phyloP scores from a whole-genome alignment of 2,888 invertebrate species.

The Eristalis pertinax region DNA sequence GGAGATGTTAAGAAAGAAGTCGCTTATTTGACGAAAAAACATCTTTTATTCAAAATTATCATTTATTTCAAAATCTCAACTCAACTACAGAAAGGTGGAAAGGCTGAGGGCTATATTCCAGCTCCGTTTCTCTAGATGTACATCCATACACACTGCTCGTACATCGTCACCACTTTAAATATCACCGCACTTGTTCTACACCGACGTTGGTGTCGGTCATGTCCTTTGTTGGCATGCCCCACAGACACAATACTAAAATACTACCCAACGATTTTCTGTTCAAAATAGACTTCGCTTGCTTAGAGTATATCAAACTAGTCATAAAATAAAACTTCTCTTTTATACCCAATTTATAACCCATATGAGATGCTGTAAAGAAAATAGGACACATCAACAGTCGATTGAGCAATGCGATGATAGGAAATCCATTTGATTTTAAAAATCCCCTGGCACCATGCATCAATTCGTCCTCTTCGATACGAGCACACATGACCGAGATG shows the following conservation, averaged over 20 bases:
- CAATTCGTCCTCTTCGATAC: neutral
- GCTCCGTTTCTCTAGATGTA: too few relatives aligned
- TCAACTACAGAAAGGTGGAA: too few relatives aligned
- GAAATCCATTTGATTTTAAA: neutral
- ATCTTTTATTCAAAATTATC: too few relatives aligned
- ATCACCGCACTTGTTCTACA: neutral
- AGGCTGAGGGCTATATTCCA: too few relatives aligned
- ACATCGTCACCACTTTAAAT: too few relatives aligned
- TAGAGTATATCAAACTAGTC: neutral
- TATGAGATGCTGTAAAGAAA: slow-evolving; percentile 1
- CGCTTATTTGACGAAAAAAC: too few relatives aligned
- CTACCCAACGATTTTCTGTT: neutral
- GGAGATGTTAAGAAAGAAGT: too few relatives aligned
- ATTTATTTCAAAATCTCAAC: too few relatives aligned
- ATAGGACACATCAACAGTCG: slow-evolving; percentile 25
- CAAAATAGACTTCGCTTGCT: neutral
- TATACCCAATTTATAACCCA: slow-evolving; percentile 7
- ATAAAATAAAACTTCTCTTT: slow-evolving; percentile 13
- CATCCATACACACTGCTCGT: too few relatives aligned
- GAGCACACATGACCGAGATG: neutral
- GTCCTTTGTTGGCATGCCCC: neutral
- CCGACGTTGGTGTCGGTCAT: too few relatives aligned
- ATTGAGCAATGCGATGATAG: slow-evolving; percentile 18
- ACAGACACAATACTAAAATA: neutral
- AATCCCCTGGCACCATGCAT: neutral